Evolutionary conservation across 1,140 invertebrate species (phyloP).

Genomic region (Neomicropteryx cornuta): DNA sequence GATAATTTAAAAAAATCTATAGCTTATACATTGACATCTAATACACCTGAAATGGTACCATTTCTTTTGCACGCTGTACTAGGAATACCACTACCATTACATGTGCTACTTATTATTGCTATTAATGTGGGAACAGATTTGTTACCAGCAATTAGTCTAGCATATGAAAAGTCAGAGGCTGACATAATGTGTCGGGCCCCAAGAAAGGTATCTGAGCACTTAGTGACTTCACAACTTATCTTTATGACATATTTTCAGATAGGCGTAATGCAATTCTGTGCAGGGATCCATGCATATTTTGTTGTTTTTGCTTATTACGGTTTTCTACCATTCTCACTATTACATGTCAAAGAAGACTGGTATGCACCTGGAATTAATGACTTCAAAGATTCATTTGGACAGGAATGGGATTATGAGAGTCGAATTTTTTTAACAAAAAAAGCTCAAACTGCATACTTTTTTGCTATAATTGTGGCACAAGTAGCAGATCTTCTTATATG

Average conservation of each 20-base stretch:
- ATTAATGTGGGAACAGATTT: conserved; percentile 87
- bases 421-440: conserved; percentile 63
- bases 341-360: conserved; percentile 59
- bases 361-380: conserved; percentile 56
- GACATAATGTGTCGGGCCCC: conserved; percentile 83
- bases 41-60: conserved; percentile 89
- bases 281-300: conserved; percentile 81
- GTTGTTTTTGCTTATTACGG: conserved; percentile 79
- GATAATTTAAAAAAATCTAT: conserved; percentile 96
- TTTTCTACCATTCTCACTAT: conserved; percentile 54
- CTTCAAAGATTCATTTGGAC: conserved; percentile 68
- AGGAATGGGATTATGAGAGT: conserved; percentile 57
- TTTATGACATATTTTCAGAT: conserved; percentile 76
- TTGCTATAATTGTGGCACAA: conserved; percentile 69
- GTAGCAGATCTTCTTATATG: conserved; percentile 72
- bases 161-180: conserved; percentile 76
- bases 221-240: conserved; percentile 67
- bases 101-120: conserved; percentile 77
- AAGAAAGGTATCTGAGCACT: conserved; percentile 64
- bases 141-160: conserved; percentile 70
- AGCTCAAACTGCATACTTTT: conserved; percentile 73
- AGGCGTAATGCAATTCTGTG: conserved; percentile 76
- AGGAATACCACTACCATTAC: conserved; percentile 77
- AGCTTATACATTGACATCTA: conserved; percentile 87
- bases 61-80: conserved; percentile 76